Percentiles rank a stretch among this genome's conserved stretches.
These are phyloP conservation scores for Dicycla oo DNA, from an alignment of 2,888 invertebrate genomes.

Conservation along the genomic window DNA sequence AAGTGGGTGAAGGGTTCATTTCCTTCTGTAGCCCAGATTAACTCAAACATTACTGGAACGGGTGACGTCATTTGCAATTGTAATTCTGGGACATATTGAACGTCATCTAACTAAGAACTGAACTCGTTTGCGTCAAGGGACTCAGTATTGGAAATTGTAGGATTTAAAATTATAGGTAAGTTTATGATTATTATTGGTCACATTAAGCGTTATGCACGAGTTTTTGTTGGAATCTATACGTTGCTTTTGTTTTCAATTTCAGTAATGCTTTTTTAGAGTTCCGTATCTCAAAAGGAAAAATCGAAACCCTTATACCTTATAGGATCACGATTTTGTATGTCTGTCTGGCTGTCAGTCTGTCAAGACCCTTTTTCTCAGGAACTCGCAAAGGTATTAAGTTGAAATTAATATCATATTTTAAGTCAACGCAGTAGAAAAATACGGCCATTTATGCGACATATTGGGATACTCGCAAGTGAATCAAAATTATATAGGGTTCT, in stretches of 20 bases:
- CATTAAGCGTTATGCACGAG: background rate
- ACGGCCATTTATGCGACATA: too few relatives aligned
- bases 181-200: background rate
- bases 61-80: slow-evolving; percentile 56
- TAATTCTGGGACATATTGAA: slow-evolving; percentile 56
- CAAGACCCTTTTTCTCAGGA: too few relatives aligned
- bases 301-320: too few relatives aligned
- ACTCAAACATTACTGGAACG: slow-evolving; percentile 43
- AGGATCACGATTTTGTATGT: too few relatives aligned
- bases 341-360: too few relatives aligned
- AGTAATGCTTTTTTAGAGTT: too few relatives aligned
- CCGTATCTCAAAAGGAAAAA: too few relatives aligned
- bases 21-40: slow-evolving; percentile 49
- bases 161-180: slow-evolving; percentile 16
- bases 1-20: slow-evolving; percentile 41
- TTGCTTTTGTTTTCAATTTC: background rate
- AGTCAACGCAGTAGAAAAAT: too few relatives aligned
- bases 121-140: slow-evolving; percentile 39
- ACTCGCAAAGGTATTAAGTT: too few relatives aligned
- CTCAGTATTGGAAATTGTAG: slow-evolving; percentile 19
- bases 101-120: slow-evolving; percentile 45
- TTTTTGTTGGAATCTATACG: background rate
- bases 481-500: too few relatives aligned
- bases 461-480: too few relatives aligned
- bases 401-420: too few relatives aligned